Percentiles rank a stretch among this genome's conserved stretches.
Evolutionary conservation across 2,113 vertebrate species (phyloP).

Genomic region (Paedocypris sp.): DNA sequence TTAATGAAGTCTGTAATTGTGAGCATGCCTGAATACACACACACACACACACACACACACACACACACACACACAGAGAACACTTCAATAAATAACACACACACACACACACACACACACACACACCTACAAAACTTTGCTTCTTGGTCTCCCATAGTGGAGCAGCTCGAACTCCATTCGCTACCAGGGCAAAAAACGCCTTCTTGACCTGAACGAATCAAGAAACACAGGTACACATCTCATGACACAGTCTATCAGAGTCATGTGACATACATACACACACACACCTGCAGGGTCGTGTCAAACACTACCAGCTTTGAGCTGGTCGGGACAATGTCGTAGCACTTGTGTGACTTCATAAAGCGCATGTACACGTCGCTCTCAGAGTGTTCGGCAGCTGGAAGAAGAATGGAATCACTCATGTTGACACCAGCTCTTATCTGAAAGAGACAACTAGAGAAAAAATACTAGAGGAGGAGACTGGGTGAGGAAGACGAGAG

Average conservation of each 20-base stretch:
- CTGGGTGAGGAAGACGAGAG: too few species aligned
- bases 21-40: constrained; percentile 77
- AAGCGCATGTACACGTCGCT: constrained; percentile 93
- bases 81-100: too few species aligned
- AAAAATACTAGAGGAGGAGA: too few species aligned
- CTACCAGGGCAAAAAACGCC: constrained; percentile 76
- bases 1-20: constrained; percentile 99
- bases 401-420: constrained; percentile 31
- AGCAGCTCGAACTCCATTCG: constrained; percentile 72
- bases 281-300: constrained; percentile 80
- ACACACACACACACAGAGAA: too few species aligned
- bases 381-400: constrained; percentile 79
- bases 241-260: background rate
- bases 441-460: too few species aligned
- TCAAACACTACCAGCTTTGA: constrained; percentile 98
- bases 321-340: constrained; percentile 94
- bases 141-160: constrained; percentile 77
- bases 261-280: background rate
- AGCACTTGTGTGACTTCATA: constrained; percentile 97
- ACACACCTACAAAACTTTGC: constrained; percentile 76
- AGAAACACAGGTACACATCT: background rate
- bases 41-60: background rate
- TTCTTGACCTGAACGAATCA: constrained; percentile 68
- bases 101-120: background rate
- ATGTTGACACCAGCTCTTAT: too few species aligned